A percentile compares a stretch with the other conserved stretches of the same genome.
Conservation (phyloP, 1,140 invertebrate species). For the Neodiprion virginianus region DNA sequence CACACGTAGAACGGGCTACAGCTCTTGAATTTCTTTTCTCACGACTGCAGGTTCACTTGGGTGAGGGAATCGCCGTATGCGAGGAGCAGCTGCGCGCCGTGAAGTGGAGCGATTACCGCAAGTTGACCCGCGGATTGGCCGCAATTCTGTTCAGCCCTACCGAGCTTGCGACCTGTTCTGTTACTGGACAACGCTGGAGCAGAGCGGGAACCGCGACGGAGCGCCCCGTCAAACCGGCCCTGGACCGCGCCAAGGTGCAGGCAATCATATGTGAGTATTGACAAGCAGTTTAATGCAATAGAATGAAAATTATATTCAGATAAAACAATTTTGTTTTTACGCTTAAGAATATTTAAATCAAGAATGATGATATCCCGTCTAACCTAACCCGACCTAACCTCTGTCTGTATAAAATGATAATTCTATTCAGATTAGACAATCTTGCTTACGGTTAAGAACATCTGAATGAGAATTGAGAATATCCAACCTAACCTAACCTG, state of each 20-base stretch:
- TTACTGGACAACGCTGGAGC: constrained; percentile 77
- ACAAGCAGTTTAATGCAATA: too few relatives aligned
- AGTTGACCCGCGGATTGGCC: constrained; percentile 73
- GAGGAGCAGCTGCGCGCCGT: constrained; percentile 73
- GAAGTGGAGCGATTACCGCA: constrained; percentile 77
- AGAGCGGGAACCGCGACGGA: constrained; percentile 71
- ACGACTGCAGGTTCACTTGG: constrained; percentile 69
- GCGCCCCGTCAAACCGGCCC: constrained; percentile 74
- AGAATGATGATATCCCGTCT: too few relatives aligned
- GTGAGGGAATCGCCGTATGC: constrained; percentile 74
- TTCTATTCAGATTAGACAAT: too few relatives aligned
- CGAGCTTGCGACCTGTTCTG: constrained; percentile 75
- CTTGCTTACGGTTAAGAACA: too few relatives aligned
- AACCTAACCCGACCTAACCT: too few relatives aligned
- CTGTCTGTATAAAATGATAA: too few relatives aligned
- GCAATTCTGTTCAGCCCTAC: constrained; percentile 77
- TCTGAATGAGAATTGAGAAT: too few relatives aligned
- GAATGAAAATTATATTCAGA: too few relatives aligned
- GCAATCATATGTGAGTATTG: constrained; percentile 71
- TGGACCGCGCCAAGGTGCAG: constrained; percentile 74
- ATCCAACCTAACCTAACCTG: too few relatives aligned
- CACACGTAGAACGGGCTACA: too few relatives aligned
- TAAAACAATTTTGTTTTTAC: too few relatives aligned
- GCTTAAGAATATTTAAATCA: too few relatives aligned
- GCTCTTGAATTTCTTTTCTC: background rate